Evolutionary conservation across 1,140 invertebrate species (phyloP), one percentile per base, ranked within the genome.

Genomic region (Gryon sp.): DNA sequence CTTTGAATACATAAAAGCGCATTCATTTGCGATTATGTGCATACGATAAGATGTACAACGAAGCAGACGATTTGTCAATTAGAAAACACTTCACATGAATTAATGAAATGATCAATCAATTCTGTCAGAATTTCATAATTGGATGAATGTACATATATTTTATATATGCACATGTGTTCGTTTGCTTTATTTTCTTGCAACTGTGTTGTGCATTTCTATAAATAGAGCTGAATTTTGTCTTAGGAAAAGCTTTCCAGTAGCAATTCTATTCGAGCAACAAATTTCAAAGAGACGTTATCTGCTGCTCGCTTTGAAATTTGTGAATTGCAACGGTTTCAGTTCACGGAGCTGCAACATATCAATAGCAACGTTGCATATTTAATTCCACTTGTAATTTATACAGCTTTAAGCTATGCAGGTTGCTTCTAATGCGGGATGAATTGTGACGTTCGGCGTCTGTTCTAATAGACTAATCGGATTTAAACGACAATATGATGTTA

Each of bases 191-290:
- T 20, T 30, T 34, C 4, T 8, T 20, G 9, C 5, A 50, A 36
- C 20, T 24, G 19, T 53, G 22, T 38, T 22, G 18, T 16, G 32
- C 32, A 24, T 6, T 50, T 53, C n/a, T 53, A 53, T 53, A 55
- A 55, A 55, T 41, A 55, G 6, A 5, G 2, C 22, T 4, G 20
- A 28, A 11, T 40, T 40, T 36, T 28, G 36, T 41, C 52, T 55
- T 55, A 40, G 36, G 15, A n/a, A 8, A n/a, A 19, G 52, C 20
- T 41, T 55, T 55, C 11, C 34, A 6, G 15, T 30, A 20, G 36
- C 52, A 18, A 26, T 40, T 55, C 52, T 41, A 55, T 28, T 55
- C 19, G 24, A 26, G 55, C 32, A 59, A 45, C 55, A 59, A 45
- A 45, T 59, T 59, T 32, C 40, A 30, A 20, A 20, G 28, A 1